Conservation (phyloP, 1,140 invertebrate species). For the Palaemon carinicauda region DNA sequence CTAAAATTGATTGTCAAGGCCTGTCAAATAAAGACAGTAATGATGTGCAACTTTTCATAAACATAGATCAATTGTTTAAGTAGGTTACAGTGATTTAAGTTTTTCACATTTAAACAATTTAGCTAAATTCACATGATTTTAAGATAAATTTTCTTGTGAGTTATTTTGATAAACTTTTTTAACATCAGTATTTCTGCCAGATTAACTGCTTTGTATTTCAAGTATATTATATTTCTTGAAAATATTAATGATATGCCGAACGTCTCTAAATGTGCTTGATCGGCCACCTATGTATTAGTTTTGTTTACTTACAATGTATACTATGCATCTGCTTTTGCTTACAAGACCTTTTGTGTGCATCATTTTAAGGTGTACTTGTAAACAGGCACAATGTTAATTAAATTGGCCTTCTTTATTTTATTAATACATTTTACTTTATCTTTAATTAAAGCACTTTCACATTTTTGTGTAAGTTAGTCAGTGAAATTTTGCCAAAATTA, state of each 20-base stretch:
- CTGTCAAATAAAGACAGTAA: slow-evolving; percentile 20
- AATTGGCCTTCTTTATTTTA: no score
- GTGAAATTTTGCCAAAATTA: background rate
- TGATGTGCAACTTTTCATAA: background rate
- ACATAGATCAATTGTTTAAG: background rate
- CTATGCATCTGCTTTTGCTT: slow-evolving; percentile 39
- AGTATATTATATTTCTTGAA: no score
- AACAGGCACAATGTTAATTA: no score
- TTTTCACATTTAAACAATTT: no score
- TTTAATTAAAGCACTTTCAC: background rate
- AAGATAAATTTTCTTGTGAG: no score
- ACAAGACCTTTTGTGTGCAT: slow-evolving; percentile 38
- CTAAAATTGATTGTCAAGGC: slow-evolving; percentile 32
- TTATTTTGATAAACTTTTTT: no score
- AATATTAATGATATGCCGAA: background rate
- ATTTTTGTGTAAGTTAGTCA: background rate
- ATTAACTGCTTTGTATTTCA: no score
- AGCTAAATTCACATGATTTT: no score
- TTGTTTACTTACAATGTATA: background rate
- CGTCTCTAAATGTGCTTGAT: slow-evolving; percentile 18
- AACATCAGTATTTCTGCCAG: no score
- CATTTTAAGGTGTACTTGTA: background rate
- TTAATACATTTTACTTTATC: background rate
- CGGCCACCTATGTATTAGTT: slow-evolving; percentile 32
- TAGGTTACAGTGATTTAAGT: no score